A percentile compares a stretch with the other conserved stretches of the same genome.
These are phyloP conservation scores for Hirudo medicinalis DNA, from an alignment of 1,140 invertebrate species.

Conservation along the genomic window DNA sequence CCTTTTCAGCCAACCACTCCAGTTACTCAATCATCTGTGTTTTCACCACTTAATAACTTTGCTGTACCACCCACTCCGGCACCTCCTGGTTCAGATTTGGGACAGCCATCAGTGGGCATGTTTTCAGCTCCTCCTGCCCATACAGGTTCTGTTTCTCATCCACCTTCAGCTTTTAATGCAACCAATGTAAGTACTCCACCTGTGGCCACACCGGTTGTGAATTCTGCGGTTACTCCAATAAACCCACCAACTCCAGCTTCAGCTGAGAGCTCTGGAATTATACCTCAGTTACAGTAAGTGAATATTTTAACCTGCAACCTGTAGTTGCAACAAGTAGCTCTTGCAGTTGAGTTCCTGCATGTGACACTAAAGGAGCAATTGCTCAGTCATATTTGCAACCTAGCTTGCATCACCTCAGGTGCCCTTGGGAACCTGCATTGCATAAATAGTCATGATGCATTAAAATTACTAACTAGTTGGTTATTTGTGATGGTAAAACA, in stretches of 20 bases:
- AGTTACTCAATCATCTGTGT: constrained; percentile 9
- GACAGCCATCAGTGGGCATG: not conserved
- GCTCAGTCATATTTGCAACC: too few species aligned
- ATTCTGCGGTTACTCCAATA: constrained; percentile 51
- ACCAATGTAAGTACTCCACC: not conserved
- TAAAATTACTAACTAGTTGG: not conserved
- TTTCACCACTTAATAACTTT: constrained; percentile 15
- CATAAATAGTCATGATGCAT: constrained; percentile 3
- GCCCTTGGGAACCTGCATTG: too few species aligned
- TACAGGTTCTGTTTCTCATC: not conserved
- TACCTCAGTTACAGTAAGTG: constrained; percentile 81
- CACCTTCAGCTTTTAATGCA: constrained; percentile 6
- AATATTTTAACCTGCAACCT: not conserved
- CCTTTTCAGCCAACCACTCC: constrained; percentile 16
- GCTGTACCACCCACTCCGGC: constrained; percentile 15
- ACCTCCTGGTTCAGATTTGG: constrained; percentile 8
- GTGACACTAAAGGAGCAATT: too few species aligned
- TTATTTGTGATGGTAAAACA: not conserved
- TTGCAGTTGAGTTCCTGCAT: too few species aligned
- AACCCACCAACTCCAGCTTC: constrained; percentile 88
- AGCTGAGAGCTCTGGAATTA: constrained; percentile 70
- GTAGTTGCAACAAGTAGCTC: not conserved
- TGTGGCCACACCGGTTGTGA: constrained; percentile 47
- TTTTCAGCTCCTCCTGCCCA: constrained; percentile 17
- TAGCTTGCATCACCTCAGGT: not conserved